Base-by-base conservation (phyloP, 2,797 vertebrate genomes). In the Kryptopterus vitreolus region DNA sequence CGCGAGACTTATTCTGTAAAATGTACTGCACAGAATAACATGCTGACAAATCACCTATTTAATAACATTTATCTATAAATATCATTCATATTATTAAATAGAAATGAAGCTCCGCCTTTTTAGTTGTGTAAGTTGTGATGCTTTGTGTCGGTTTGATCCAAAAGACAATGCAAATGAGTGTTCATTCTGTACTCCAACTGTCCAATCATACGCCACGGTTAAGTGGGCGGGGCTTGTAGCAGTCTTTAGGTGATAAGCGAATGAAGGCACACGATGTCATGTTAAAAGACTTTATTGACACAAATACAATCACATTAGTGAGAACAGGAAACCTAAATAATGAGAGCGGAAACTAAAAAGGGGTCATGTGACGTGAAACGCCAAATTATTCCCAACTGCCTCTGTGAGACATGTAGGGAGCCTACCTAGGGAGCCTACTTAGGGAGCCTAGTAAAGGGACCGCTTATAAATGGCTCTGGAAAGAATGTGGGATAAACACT, bases 241-340 rank as follows among this genome's bases (percentile, higher is more conserved):
- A 33, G 33, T n/a, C 1, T 4, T 26, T 3, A 9, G n/a, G 26
- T 26, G 10, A 26, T 48, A 46, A 48, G 43, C 43, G 26, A 15
- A n/a, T 46, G 38, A 68, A n/a, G n/a, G 18, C 43, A 16, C 43
- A 52, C 1, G 11, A 2, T 26, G 24, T 20, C n/a, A n/a, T 29
- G 18, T 29, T 22, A 29, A 10, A n/a, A 43, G 11, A 24, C n/a
- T 68, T 68, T 46, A 68, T 43, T 8, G 3, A n/a, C 13, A 0
- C 63, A 8, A 46, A 46, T 24, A 24, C 13, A 12, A 66, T 0
- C 3, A 7, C 22, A 68, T 13, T 15, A 70, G 22, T 50, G 52
- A 31, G 16, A 16, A 57, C 20, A 57, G 52, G 70, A 72, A 72
- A 55, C 11, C 70, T 3, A 73, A 57, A 57, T 38, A 24, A 73